These are phyloP conservation scores for Tylochromis polylepis DNA, from an alignment of 2,113 vertebrate genomes.

Conservation along the genomic window DNA sequence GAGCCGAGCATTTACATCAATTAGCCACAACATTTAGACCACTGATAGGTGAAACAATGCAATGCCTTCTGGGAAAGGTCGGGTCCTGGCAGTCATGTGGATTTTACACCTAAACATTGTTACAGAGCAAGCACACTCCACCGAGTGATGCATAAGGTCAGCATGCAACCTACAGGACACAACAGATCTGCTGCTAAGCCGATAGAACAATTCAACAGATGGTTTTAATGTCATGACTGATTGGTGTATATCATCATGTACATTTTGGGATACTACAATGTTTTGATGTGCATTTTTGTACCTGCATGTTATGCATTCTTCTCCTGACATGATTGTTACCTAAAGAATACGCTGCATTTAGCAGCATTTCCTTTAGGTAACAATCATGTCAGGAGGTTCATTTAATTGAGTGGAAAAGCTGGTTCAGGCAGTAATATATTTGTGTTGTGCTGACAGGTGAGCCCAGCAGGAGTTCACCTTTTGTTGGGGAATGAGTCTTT, in stretches of 20 bases:
- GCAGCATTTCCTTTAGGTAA: not conserved
- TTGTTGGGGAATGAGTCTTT: not conserved
- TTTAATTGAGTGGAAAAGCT: constrained; percentile 36
- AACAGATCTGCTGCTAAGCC: not conserved
- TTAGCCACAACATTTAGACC: not conserved
- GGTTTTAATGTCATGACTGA: not conserved
- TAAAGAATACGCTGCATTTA: not conserved
- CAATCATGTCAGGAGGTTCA: not conserved
- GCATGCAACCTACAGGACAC: not conserved
- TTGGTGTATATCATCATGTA: not conserved
- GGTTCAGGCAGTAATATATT: not conserved
- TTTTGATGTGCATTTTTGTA: not conserved
- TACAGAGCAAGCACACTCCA: not conserved
- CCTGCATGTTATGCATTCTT: not conserved
- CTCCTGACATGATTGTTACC: not conserved
- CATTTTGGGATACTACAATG: not conserved
- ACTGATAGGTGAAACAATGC: not conserved
- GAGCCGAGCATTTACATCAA: not conserved
- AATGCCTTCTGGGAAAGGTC: not conserved
- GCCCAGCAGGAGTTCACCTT: constrained; percentile 18
- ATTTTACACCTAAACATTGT: not conserved
- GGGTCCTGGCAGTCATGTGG: not conserved
- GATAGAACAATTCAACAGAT: not conserved
- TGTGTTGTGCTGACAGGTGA: constrained; percentile 30
- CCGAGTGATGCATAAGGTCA: fast-evolving